Percentiles rank a stretch among this genome's conserved stretches.
phyloP scores from a whole-genome alignment of 2,113 vertebrate species.

The Rhinolophus ferrumequinum region DNA sequence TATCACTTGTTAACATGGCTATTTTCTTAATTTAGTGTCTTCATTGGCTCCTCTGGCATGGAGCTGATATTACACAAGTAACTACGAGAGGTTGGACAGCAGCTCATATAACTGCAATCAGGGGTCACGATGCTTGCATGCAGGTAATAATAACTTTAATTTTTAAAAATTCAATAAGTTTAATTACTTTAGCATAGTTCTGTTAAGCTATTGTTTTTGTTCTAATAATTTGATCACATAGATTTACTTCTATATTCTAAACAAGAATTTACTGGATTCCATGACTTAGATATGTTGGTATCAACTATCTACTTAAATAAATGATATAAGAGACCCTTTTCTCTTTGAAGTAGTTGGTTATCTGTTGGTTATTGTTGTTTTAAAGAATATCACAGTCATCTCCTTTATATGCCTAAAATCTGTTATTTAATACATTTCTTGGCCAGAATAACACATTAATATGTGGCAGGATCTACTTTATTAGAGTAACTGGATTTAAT shows the following conservation, averaged over 20 bases:
- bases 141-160: slow-evolving; percentile 83
- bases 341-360: slow-evolving; percentile 36
- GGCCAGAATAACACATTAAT: not conserved
- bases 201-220: not conserved
- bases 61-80: slow-evolving; percentile 79
- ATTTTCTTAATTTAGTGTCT: slow-evolving; percentile 85
- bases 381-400: not conserved
- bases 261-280: not conserved
- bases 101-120: slow-evolving; percentile 88
- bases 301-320: slow-evolving; percentile 5
- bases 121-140: slow-evolving; percentile 89
- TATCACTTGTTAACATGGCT: slow-evolving; percentile 26
- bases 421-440: not conserved
- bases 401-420: slow-evolving; percentile 6
- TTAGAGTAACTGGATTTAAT: slow-evolving; percentile 28
- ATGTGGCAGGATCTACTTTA: not conserved
- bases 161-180: not conserved
- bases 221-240: slow-evolving; percentile 12
- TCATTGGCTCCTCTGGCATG: slow-evolving; percentile 90
- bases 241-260: slow-evolving; percentile 27
- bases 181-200: slow-evolving; percentile 34
- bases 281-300: slow-evolving; percentile 2
- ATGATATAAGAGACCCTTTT: slow-evolving; percentile 14
- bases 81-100: slow-evolving; percentile 87
- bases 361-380: not conserved